These are phyloP conservation scores for Teleogryllus oceanicus DNA, from an alignment of 2,888 invertebrate genomes.

Conservation along the genomic window DNA sequence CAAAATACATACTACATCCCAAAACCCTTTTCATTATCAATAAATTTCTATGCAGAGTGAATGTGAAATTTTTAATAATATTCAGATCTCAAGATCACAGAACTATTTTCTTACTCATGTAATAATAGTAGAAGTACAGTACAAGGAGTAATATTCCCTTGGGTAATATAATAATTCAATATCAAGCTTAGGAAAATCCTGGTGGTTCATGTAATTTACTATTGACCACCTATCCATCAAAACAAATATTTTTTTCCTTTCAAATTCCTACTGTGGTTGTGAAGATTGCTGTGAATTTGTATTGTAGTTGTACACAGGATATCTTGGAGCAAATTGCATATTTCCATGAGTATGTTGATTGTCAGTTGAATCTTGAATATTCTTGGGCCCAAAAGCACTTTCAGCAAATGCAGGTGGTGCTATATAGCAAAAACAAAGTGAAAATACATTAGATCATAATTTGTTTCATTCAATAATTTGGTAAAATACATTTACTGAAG, in stretches of 20 bases:
- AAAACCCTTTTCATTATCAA: too few species aligned
- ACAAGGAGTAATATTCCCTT: too few species aligned
- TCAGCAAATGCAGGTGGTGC: conserved; percentile 66
- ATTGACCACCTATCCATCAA: too few species aligned
- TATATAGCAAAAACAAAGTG: conserved; percentile 44
- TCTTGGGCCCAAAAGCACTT: conserved; percentile 34
- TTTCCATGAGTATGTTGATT: conserved; percentile 51
- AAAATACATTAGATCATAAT: neutral
- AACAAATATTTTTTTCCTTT: neutral
- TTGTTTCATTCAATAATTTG: neutral
- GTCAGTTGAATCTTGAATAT: conserved; percentile 61
- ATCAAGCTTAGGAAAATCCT: neutral
- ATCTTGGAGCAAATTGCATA: conserved; percentile 45
- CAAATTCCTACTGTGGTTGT: conserved; percentile 21
- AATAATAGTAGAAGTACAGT: too few species aligned
- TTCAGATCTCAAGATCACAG: too few species aligned
- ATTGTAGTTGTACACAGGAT: conserved; percentile 47
- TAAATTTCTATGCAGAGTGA: too few species aligned
- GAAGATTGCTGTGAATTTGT: conserved; percentile 29
- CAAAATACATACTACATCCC: too few species aligned
- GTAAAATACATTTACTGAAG: neutral
- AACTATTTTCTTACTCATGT: too few species aligned
- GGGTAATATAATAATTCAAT: neutral
- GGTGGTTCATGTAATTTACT: too few species aligned
- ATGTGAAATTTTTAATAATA: too few species aligned